Evolutionary conservation across 1,140 invertebrate genomes (phyloP), one percentile per base, ranked within the genome.

Genomic region (Euwallacea fornicatus): DNA sequence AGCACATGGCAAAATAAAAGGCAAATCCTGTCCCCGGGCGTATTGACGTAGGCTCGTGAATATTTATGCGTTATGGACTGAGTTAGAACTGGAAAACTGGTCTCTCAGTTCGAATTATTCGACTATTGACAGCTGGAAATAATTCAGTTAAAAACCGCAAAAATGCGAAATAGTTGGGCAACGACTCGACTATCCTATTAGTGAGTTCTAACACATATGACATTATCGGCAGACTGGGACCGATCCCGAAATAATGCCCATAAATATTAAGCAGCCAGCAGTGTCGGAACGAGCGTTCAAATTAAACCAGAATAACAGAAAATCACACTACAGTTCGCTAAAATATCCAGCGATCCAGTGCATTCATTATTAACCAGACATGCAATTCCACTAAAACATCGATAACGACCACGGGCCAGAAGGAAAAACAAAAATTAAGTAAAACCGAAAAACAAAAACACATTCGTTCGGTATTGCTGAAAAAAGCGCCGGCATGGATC

Each of bases 301-400:
- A 72, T 73, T 77, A 77, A 76, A 78, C 71, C 66, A 77, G 73
- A 76, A 76, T 77, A 79, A 78, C 76, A 78, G 70, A 79, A 78
- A 79, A 79, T 77, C 77, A 79, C 76, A 79, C 76, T 76, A 76
- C 67, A 75, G 73, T 77, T 75, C 73, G 62, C 70, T 76, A 73
- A 78, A 78, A 78, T 78, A 78, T 77, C 74, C 75, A 77, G 75
- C 67, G 73, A 65, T 75, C 69, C 68, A 71, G 69, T 65, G 66
- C 78, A 78, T 79, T 75, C 76, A 79, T 79, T 79, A 78, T 79
- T 78, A 77, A 79, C 66, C 74, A 71, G 73, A 79, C 78, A 79
- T 75, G 74, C 77, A 78, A 79, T 77, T 79, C 77, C 78, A 79
- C 78, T 79, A 79, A 79, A 79, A 79, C 78, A 79, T 79, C 77